Evolutionary conservation across 2,113 vertebrate genomes (phyloP).

Genomic region (Tenebrosternarchus preto): DNA sequence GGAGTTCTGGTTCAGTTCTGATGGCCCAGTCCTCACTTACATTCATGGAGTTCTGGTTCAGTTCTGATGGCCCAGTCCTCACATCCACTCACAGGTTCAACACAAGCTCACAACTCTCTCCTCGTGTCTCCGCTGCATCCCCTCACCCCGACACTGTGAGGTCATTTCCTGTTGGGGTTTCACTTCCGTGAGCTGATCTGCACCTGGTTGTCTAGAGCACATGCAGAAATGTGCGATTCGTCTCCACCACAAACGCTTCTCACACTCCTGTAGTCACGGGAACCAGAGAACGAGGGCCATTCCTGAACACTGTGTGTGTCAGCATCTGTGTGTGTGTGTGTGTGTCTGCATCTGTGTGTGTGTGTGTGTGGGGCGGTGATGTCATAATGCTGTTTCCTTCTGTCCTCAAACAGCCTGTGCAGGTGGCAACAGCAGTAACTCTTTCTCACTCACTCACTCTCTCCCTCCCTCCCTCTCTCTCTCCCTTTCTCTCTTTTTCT

Average conservation of each 20-base stretch:
- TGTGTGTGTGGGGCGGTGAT: neutral
- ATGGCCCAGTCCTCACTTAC: too few species aligned
- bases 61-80: too few species aligned
- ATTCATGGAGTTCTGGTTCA: too few species aligned
- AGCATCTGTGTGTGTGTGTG: too few species aligned
- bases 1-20: too few species aligned
- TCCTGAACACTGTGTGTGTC: neutral
- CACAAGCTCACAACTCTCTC: too few species aligned
- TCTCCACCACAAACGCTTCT: too few species aligned
- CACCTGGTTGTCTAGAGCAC: neutral
- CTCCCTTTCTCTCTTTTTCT: neutral
- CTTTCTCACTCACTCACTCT: neutral
- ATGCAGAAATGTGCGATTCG: too few species aligned
- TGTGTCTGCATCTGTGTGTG: too few species aligned
- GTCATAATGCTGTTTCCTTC: neutral
- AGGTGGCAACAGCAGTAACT: neutral
- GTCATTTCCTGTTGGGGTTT: slow-evolving; percentile 6
- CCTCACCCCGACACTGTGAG: neutral
- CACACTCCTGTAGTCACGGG: too few species aligned
- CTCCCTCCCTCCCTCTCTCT: neutral
- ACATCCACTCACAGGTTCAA: too few species aligned
- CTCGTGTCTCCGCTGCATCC: neutral
- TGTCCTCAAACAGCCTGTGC: neutral
- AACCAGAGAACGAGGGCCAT: neutral
- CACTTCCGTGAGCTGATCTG: neutral